Base-by-base conservation (phyloP, 92 coral and sea anemone genomes). In the Desmophyllum pertusum region DNA sequence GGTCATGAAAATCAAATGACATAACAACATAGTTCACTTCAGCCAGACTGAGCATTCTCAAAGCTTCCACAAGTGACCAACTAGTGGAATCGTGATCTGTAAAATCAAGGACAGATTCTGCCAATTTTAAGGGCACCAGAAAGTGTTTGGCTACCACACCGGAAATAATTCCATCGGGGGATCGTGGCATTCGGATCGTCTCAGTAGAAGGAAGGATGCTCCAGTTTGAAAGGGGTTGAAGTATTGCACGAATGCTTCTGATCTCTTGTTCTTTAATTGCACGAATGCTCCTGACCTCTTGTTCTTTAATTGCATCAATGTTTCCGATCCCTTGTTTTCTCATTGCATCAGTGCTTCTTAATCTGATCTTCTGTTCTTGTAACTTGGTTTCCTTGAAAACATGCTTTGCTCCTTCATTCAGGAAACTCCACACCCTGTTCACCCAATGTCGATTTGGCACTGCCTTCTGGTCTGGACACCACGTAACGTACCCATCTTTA, bases 171-270 rank as follows among this genome's bases (percentile, higher is more conserved):
- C n/a, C n/a, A n/a, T n/a, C 41, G 8, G 18, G 42, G 19, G 33
- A 70, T 19, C 6, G 9, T 21, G 21, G 15, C 31, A 17, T 5
- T 25, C 23, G 77, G 67, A 37, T 70, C 25, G 71, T 57, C 43
- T 93, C 84, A 11, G 85, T 76, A 23, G 84, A 91, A 3, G 97
- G 94, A 43, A 93, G 50, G 69, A 93, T 85, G 37, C 89, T 81
- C 92, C 94, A 93, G 10, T 83, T 46, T 4, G 67, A 73, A 11
- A 93, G 81, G 3, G 92, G 92, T 6, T 63, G 35, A 25, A 93
- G 79, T 35, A 86, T 64, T 4, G 30, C 1, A 1, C 75, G 78
- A 10, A 89, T 45, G 14, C 36, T 81, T 75, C 73, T 63, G 0
- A 5, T 3, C 78, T 84, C 52, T 68, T 50, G 17, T 50, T 3